Base-by-base conservation (phyloP, 2,888 invertebrate species). In the Parapristionchus giblindavisi region DNA sequence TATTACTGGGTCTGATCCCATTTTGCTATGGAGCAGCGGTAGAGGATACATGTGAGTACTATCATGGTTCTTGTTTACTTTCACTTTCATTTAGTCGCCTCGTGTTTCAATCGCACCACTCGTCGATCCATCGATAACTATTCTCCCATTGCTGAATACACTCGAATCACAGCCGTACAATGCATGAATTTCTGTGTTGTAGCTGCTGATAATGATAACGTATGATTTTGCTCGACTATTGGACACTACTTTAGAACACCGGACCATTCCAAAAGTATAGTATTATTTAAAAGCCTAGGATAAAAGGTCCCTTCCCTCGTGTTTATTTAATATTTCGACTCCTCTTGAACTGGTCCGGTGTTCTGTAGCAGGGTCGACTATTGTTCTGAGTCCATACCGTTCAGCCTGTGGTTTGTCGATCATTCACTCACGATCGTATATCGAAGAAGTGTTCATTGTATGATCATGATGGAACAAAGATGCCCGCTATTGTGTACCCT, bases 401-500 rank as follows among this genome's bases (percentile, higher is more conserved):
- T 56, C n/a, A 82, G 81, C 78, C 78, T 24, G 77, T 80, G 3
- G 78, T 83, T 24, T 87, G 87, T 76, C 79, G 79, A 43, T 79
- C 87, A 0, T 80, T 87, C 66, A 85, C 87, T 0, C 85, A 85
- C 75, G 82, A 87, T 40, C 77, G 80, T 24, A 77, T 83, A 27
- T 80, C 80, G n/a, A 83, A 83, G 54, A 78, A 79, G n/a, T 87
- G 87, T 76, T 82, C 80, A 52, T 65, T 87, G 8, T 87, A 83
- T 68, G 85, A 85, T 32, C 85, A 85, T 68, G 81, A 85, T 75
- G 87, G 87, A 11, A 81, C 76, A 51, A 81, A 83, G 61, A 77
- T 82, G 3, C 86, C 86, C 6, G 85, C 86, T 2, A 82, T 87
- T 24, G 75, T 87, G 24, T 85, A 83, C 76, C 87, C 87, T 6